These are phyloP conservation scores for Drosophila aldrichi DNA, from an alignment of 2,888 invertebrate species.

Conservation along the genomic window DNA sequence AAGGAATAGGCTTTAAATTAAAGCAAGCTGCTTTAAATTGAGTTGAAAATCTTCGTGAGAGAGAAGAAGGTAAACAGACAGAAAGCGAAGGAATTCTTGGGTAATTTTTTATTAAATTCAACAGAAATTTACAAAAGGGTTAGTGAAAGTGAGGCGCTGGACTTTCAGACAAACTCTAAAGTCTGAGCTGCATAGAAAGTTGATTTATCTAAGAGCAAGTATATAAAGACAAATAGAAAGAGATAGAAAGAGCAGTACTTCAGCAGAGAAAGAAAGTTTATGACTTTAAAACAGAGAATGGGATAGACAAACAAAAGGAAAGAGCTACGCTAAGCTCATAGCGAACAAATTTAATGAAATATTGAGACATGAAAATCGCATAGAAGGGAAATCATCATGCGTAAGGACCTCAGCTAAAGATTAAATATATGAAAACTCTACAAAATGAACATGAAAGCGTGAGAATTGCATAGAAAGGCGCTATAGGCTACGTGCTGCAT, in stretches of 20 bases:
- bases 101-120: not conserved
- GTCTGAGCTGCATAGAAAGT: not conserved
- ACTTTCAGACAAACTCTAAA: not conserved
- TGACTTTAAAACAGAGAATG: too few species aligned
- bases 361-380: not conserved
- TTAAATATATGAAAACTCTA: not conserved
- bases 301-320: not conserved
- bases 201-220: not conserved
- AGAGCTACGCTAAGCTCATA: not conserved
- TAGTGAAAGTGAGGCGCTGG: not conserved
- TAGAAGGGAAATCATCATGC: not conserved
- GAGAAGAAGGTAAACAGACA: not conserved
- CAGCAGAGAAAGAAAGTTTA: not conserved
- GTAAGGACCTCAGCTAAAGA: not conserved
- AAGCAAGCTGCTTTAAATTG: not conserved
- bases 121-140: not conserved
- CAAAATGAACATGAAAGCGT: too few species aligned
- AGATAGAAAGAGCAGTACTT: not conserved
- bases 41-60: not conserved
- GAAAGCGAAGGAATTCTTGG: not conserved
- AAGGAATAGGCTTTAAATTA: not conserved
- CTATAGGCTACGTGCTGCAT: not conserved
- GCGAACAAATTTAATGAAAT: not conserved
- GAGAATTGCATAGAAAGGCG: constrained; percentile 1
- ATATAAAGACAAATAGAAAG: not conserved